Conservation (phyloP, 1,140 invertebrate species). For the Zaprionus africanus region DNA sequence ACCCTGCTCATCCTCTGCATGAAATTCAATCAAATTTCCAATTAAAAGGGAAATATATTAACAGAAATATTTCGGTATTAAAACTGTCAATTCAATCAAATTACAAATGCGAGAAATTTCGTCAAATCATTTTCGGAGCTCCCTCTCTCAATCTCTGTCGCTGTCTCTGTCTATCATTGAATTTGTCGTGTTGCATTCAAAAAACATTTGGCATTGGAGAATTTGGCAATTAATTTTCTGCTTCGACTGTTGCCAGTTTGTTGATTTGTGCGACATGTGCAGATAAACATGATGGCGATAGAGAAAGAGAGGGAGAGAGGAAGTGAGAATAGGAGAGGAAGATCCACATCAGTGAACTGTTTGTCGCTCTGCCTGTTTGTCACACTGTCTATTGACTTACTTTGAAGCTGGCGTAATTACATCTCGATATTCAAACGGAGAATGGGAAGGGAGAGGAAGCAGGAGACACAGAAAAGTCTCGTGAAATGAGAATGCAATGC, state of each 20-base stretch:
- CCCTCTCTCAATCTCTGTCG: neutral
- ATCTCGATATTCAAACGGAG: conserved; percentile 50
- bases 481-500: conserved; percentile 30
- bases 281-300: conserved; percentile 30
- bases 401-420: conserved; percentile 66
- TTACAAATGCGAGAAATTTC: conserved; percentile 14
- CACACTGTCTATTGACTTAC: conserved; percentile 13
- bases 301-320: conserved; percentile 1
- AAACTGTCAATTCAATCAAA: conserved; percentile 29
- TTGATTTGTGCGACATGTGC: conserved; percentile 55
- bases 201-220: conserved; percentile 31
- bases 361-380: neutral
- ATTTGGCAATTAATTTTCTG: conserved; percentile 67
- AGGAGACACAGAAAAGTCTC: conserved; percentile 14
- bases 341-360: neutral
- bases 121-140: neutral
- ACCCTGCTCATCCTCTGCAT: neutral
- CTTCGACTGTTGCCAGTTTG: conserved; percentile 43
- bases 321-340: neutral
- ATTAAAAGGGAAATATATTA: conserved; percentile 12
- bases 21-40: conserved; percentile 5
- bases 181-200: conserved; percentile 22
- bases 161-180: neutral
- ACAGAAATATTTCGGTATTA: neutral
- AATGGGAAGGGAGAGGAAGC: too few species aligned